phyloP scores from a whole-genome alignment of 2,797 vertebrate genomes.

The Liparis tanakae region DNA sequence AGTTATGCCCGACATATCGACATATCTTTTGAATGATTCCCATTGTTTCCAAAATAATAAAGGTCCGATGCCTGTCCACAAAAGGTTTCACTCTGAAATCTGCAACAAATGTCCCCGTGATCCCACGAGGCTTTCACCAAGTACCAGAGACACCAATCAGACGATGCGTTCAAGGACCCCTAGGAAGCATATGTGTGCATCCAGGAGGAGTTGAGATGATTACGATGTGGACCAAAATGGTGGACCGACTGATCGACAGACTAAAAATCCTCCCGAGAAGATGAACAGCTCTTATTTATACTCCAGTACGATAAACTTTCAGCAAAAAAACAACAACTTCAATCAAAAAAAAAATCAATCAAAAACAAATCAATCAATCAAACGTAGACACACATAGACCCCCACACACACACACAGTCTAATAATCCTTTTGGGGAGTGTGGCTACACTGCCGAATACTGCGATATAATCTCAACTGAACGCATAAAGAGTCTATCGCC shows the following conservation, averaged over 20 bases:
- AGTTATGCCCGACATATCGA: not conserved
- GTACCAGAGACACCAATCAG: not conserved
- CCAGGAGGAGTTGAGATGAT: not conserved
- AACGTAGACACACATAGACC: not conserved
- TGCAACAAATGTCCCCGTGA: not conserved
- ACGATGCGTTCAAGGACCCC: not conserved
- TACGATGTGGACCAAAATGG: not conserved
- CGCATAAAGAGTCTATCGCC: not conserved
- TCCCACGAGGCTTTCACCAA: not conserved
- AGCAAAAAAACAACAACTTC: not conserved
- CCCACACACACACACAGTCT: conserved; percentile 13
- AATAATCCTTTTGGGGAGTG: not conserved
- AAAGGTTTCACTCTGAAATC: not conserved
- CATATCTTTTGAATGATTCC: not conserved
- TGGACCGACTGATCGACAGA: not conserved
- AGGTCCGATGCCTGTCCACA: not conserved
- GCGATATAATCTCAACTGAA: not conserved
- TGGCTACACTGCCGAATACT: not conserved
- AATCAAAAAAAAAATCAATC: too few species aligned
- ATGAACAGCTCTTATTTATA: not conserved
- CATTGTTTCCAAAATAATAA: not conserved
- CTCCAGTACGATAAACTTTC: not conserved
- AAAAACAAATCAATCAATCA: not conserved
- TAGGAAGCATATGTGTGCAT: not conserved
- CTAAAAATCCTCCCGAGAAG: not conserved